phyloP scores from a whole-genome alignment of 2,113 vertebrate species.

The Meriones unguiculatus region DNA sequence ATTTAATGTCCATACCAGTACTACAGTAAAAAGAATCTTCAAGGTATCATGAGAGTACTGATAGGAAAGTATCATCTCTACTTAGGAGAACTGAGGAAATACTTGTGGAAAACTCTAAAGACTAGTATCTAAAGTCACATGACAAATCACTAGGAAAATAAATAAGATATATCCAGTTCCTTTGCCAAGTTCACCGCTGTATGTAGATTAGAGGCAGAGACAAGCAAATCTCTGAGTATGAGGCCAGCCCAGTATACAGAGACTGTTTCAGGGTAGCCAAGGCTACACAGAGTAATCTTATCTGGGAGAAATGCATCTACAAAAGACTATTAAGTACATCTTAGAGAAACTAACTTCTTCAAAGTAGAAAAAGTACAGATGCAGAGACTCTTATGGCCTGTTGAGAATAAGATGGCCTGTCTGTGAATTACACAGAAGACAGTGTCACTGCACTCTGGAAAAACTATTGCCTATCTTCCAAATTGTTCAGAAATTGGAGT shows the following conservation, averaged over 20 bases:
- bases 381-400: not conserved
- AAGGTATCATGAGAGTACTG: not conserved
- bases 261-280: not conserved
- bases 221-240: not conserved
- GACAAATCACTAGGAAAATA: conserved; percentile 6
- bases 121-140: not conserved
- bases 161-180: not conserved
- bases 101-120: not conserved
- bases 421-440: not conserved
- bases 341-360: conserved; percentile 4
- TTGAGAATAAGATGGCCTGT: not conserved
- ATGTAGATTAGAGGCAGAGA: not conserved
- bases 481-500: conserved; percentile 1
- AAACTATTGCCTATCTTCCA: not conserved
- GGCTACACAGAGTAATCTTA: not conserved
- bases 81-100: not conserved
- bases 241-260: not conserved
- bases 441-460: not conserved
- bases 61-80: not conserved
- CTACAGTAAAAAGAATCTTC: not conserved
- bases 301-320: not conserved
- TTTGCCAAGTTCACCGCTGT: not conserved
- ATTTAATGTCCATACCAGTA: not conserved
- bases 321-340: not conserved
- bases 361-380: not conserved